Percentiles rank a stretch among this genome's conserved stretches.
These are phyloP conservation scores for Gavia stellata DNA, from an alignment of 2,113 vertebrate genomes.

Conservation along the genomic window DNA sequence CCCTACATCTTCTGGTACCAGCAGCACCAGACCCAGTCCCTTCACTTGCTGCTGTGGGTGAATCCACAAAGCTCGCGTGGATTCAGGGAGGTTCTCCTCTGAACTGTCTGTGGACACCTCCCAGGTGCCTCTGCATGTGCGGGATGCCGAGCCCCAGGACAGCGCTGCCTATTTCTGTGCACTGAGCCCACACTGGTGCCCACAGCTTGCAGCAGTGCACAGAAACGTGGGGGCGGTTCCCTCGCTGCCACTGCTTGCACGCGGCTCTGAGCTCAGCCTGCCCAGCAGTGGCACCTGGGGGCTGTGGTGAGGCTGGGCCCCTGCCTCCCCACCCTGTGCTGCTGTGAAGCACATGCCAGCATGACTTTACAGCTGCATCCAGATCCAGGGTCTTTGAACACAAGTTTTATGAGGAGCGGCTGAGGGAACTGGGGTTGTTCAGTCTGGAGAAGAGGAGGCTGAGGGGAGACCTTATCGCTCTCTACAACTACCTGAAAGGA, in stretches of 20 bases:
- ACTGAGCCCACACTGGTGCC: background rate
- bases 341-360: background rate
- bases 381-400: background rate
- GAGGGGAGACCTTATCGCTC: too few species aligned
- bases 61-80: fast-evolving
- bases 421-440: too few species aligned
- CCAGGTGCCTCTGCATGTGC: background rate
- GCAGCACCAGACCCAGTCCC: background rate
- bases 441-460: too few species aligned
- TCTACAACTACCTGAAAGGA: too few species aligned
- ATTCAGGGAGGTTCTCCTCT: background rate
- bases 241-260: background rate
- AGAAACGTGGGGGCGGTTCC: fast-evolving
- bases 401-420: too few species aligned
- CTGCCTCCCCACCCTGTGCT: background rate
- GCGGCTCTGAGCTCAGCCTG: background rate
- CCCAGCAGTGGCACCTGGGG: background rate
- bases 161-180: background rate
- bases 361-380: background rate
- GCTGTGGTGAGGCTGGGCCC: background rate
- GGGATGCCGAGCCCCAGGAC: background rate
- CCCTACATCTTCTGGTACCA: background rate
- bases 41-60: background rate
- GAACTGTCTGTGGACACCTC: background rate
- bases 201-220: background rate